Conservation (phyloP, 92 coral and sea anemone species). For the Heliopora coerulea region DNA sequence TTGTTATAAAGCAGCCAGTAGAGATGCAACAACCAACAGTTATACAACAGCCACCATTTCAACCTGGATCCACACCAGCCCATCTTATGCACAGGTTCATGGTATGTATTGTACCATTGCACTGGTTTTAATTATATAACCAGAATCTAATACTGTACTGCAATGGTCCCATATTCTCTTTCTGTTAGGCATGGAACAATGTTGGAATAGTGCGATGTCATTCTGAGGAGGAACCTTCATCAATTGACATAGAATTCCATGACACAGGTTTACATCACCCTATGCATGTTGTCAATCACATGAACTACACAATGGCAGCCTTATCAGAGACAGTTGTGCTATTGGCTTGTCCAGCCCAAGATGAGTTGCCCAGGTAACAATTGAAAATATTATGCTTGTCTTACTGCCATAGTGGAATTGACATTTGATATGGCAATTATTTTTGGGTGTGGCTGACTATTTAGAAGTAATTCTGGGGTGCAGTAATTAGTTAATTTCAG, state of each 20-base stretch:
- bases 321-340: conserved; percentile 76
- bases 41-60: conserved; percentile 80
- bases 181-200: conserved; percentile 85
- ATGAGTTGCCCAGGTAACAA: conserved; percentile 76
- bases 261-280: conserved; percentile 91
- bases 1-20: conserved; percentile 5
- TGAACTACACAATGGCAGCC: conserved; percentile 97
- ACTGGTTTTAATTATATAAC: too few species aligned
- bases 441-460: too few species aligned
- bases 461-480: too few species aligned
- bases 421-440: too few species aligned
- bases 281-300: conserved; percentile 80
- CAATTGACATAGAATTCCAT: conserved; percentile 95
- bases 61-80: conserved; percentile 91
- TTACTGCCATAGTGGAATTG: too few species aligned
- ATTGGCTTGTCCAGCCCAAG: conserved; percentile 83
- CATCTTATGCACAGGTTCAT: conserved; percentile 97
- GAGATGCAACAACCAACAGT: conserved; percentile 53
- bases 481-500: too few species aligned
- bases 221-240: conserved; percentile 86
- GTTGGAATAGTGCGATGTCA: conserved; percentile 93
- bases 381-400: background rate
- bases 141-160: too few species aligned
- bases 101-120: conserved; percentile 50
- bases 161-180: too few species aligned